Base-by-base conservation (phyloP, 1,140 invertebrate species). In the Drosophila kanapiae region DNA sequence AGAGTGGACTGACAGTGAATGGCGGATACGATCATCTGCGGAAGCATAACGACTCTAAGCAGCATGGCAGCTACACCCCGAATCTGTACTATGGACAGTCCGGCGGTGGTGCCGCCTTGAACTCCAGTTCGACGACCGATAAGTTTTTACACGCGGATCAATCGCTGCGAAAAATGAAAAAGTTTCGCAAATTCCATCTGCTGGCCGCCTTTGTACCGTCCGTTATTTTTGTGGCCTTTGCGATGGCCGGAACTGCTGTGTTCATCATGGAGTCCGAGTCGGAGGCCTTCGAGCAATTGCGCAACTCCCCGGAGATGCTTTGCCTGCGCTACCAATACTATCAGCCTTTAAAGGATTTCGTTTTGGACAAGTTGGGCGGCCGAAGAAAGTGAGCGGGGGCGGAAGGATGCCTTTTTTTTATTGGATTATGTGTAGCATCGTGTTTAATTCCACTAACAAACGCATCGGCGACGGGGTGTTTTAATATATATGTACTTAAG, bases 291-390 rank as follows among this genome's bases (percentile, higher is more conserved):
- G 94, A 95, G 45, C 94, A 93, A 16, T 86, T 97, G 47, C 94
- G 96, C n/a, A 95, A 95, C 80, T 95, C 95, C 80, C 97, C 97
- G 16, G 96, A 97, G 93, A 95, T 97, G 93, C 94, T 96, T 31
- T 95, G 96, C 53, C 94, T 97, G 48, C 95, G 95, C 69, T 95
- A 95, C 82, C 96, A 97, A 83, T 97, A 97, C 92, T 98, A 98
- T 93, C 95, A 96, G 85, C 97, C 97, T 8, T 94, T 96, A 27
- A 97, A 97, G 93, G 95, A 97, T 75, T 97, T 96, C 93, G 92
- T 96, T 16, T 48, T 91, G 16, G 63, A 79, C 6, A 91, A 84
- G 60, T 49, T 92, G 13, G 81, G 86, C n/a, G 81, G 86, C 16
- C 71, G 72, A 10, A 75, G 86, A 59, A 65, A 77, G 48, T 88